Conservation (phyloP, 2,113 vertebrate genomes). For the Ivindomyrus marchei region DNA sequence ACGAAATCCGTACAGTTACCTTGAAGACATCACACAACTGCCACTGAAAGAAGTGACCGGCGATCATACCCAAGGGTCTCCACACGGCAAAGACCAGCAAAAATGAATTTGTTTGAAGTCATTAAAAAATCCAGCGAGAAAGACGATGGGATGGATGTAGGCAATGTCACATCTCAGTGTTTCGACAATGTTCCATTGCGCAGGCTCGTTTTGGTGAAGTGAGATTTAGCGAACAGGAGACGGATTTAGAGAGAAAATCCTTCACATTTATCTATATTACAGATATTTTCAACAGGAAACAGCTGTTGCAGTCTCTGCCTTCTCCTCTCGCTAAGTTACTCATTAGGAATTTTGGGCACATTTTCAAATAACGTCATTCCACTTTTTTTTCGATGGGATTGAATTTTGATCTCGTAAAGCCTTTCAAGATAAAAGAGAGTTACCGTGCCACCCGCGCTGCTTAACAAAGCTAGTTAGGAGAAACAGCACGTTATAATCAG, state of each 20-base stretch:
- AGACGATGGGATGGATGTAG: constrained; percentile 90
- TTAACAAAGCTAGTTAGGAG: constrained; percentile 36
- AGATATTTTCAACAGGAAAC: constrained; percentile 99
- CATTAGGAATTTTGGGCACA: constrained; percentile 97
- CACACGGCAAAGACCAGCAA: constrained; percentile 87
- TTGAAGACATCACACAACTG: constrained; percentile 98
- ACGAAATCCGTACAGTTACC: constrained; percentile 74
- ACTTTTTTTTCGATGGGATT: constrained; percentile 63
- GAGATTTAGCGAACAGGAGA: constrained; percentile 99
- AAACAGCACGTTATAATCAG: constrained; percentile 4
- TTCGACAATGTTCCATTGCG: constrained; percentile 99
- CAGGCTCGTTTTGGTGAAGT: constrained; percentile 98
- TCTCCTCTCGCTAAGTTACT: constrained; percentile 98
- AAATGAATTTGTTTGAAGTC: constrained; percentile 96
- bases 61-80: constrained; percentile 93
- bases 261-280: constrained; percentile 99
- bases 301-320: constrained; percentile 96
- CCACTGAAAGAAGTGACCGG: constrained; percentile 89
- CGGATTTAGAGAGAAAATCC: constrained; percentile 99
- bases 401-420: constrained; percentile 62
- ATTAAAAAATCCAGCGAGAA: constrained; percentile 86
- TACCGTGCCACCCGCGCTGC: constrained; percentile 33
- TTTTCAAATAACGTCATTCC: constrained; percentile 99
- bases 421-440: constrained; percentile 40
- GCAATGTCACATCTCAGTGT: constrained; percentile 99